phyloP scores from a whole-genome alignment of 2,888 invertebrate species.

The Hemaris fuciformis region DNA sequence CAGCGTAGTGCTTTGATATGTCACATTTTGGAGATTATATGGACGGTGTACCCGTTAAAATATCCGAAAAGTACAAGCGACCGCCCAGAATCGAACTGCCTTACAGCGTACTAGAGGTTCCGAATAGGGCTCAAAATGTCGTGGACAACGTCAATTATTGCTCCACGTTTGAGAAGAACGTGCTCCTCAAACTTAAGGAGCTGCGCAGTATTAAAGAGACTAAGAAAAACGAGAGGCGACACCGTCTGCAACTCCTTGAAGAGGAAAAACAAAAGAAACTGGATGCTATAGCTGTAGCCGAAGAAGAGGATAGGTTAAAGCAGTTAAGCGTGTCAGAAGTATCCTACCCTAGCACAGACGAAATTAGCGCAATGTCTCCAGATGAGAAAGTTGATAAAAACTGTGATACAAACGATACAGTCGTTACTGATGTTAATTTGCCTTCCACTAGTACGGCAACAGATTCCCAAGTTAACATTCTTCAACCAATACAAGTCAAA shows the following conservation, averaged over 20 bases:
- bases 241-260: slow-evolving; percentile 82
- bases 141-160: slow-evolving; percentile 82
- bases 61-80: slow-evolving; percentile 92
- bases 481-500: slow-evolving; percentile 72
- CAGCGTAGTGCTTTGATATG: slow-evolving; percentile 60
- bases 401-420: slow-evolving; percentile 54
- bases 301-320: slow-evolving; percentile 77
- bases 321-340: slow-evolving; percentile 81
- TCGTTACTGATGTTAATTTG: slow-evolving; percentile 38
- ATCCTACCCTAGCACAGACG: slow-evolving; percentile 83
- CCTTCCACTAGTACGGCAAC: slow-evolving; percentile 40
- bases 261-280: slow-evolving; percentile 79
- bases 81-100: slow-evolving; percentile 84
- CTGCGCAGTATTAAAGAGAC: slow-evolving; percentile 85
- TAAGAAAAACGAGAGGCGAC: slow-evolving; percentile 82
- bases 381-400: slow-evolving; percentile 68
- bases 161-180: slow-evolving; percentile 85
- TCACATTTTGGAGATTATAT: slow-evolving; percentile 83
- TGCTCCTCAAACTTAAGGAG: slow-evolving; percentile 86
- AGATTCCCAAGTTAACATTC: slow-evolving; percentile 60
- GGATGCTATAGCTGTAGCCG: slow-evolving; percentile 74
- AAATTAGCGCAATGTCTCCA: slow-evolving; percentile 78
- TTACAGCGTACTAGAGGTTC: slow-evolving; percentile 59
- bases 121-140: slow-evolving; percentile 60
- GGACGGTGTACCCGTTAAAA: slow-evolving; percentile 94